Evolutionary conservation across 1,140 invertebrate species (phyloP), one percentile per base, ranked within the genome.

Genomic region (Cotesia typhae): DNA sequence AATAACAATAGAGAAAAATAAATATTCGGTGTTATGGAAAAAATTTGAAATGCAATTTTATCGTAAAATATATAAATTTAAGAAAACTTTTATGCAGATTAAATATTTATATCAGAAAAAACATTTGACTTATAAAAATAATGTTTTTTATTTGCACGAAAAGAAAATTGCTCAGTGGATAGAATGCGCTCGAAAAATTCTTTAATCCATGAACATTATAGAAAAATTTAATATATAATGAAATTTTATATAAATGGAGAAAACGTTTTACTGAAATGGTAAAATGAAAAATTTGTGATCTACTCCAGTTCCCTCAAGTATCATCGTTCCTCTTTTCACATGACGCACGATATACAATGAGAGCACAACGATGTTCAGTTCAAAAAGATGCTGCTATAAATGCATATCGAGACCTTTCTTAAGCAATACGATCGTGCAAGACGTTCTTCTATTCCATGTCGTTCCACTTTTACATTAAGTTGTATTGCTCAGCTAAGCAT

Each of bases 341-440:
- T 53, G 41, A 35, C 9, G 14, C 66, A 67, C 66, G 66, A 53
- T 67, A 14, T 67, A 67, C 51, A 53, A 67, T 3, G 66, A 53
- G 66, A 53, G 41, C 52, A 67, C 36, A 36, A 55, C 47, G 52
- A 38, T 65, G 28, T 67, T 67, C 66, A 20, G 28, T 67, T 67
- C 66, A 20, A 36, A 7, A n/a, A 53, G 36, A 71, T 65, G 28
- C 55, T 61, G 41, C 53, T 57, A 68, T 73, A 73, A 73, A 73
- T 68, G 71, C 65, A 61, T 68, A 73, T 73, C 71, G 71, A 47
- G 41, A 73, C 65, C 71, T 73, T 73, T 73, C 66, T 57, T 63
- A 38, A 73, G 71, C 55, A n/a, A 73, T 61, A 47, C 55, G 57
- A 67, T 67, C 65, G 35, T 67, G 57, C 69, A 71, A 60, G 51